Evolutionary conservation across 2,797 vertebrate genomes (phyloP).

Genomic region (Smutsia temminckii): DNA sequence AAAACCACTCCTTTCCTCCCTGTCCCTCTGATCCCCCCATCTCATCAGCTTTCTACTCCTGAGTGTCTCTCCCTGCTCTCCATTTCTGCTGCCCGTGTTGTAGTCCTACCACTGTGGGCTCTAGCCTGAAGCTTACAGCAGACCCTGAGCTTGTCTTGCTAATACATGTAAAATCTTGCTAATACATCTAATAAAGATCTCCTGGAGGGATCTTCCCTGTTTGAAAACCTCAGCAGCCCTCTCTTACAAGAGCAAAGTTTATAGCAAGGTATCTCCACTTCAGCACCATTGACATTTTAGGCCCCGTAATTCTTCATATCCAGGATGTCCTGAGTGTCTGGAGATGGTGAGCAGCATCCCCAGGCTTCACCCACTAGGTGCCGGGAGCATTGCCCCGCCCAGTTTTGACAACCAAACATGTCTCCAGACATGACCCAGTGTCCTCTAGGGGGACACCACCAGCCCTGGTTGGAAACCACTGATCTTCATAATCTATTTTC

Average conservation of each 20-base stretch:
- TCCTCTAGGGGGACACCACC: not conserved
- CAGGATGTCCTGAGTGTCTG: not conserved
- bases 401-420: not conserved
- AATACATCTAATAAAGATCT: fast-evolving
- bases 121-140: not conserved
- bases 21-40: not conserved
- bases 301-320: not conserved
- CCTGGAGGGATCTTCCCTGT: not conserved
- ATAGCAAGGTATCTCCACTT: not conserved
- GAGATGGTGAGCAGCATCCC: not conserved
- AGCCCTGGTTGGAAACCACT: not conserved
- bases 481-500: not conserved
- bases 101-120: not conserved
- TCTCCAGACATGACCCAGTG: not conserved
- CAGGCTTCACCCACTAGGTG: not conserved
- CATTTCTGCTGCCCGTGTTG: not conserved
- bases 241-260: not conserved
- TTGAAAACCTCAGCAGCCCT: not conserved
- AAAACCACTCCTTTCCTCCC: not conserved
- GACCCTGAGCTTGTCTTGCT: not conserved
- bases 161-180: fast-evolving
- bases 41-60: not conserved
- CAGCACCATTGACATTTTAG: not conserved
- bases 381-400: not conserved
- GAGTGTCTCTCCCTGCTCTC: not conserved